Evolutionary conservation across 2,113 vertebrate species (phyloP).

Genomic region (Delphinus delphis): DNA sequence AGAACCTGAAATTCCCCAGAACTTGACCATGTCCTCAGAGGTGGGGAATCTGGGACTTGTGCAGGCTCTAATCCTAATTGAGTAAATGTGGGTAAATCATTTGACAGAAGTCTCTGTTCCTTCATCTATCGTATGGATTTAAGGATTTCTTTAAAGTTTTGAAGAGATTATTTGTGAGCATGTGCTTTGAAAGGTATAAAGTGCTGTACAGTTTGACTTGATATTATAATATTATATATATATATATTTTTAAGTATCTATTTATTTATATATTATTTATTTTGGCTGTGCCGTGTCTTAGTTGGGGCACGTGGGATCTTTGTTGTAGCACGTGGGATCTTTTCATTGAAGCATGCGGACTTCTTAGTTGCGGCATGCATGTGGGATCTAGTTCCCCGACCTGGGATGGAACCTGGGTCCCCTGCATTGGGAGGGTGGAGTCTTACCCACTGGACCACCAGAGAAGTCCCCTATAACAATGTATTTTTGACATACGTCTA

Average conservation of each 20-base stretch:
- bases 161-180: conserved; percentile 32
- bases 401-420: too few relatives aligned
- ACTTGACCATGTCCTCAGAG: neutral
- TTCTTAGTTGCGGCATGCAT: too few relatives aligned
- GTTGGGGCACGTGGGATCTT: too few relatives aligned
- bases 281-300: too few relatives aligned
- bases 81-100: neutral
- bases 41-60: neutral
- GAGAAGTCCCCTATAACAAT: neutral
- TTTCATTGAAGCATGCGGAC: too few relatives aligned
- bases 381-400: too few relatives aligned
- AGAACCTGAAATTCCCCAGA: neutral
- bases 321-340: too few relatives aligned
- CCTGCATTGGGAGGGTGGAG: too few relatives aligned
- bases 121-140: neutral
- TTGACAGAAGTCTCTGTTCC: neutral
- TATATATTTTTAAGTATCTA: neutral
- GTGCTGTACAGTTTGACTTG: neutral
- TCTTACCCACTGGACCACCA: too few relatives aligned
- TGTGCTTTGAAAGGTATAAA: conserved; percentile 25
- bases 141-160: conserved; percentile 36
- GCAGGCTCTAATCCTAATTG: neutral
- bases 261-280: too few relatives aligned
- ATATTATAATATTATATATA: neutral
- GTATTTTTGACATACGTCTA: neutral